A percentile compares a stretch with the other conserved stretches of the same genome.
These are phyloP conservation scores for Apistogramma diplotaenia DNA, from an alignment of 2,113 vertebrate species.

Conservation along the genomic window DNA sequence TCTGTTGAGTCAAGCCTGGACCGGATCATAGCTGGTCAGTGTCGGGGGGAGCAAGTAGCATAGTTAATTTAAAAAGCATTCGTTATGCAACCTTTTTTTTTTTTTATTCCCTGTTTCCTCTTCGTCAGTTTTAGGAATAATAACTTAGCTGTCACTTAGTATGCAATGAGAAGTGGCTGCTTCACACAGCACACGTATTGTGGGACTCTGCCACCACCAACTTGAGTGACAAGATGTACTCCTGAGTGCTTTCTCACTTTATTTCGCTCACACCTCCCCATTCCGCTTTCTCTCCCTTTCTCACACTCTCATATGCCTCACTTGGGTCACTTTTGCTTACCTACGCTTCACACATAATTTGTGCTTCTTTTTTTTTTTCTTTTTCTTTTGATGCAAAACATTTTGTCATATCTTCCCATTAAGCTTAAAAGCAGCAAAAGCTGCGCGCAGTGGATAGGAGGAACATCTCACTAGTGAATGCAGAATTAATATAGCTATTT, in stretches of 20 bases:
- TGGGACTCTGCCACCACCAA: slow-evolving; percentile 39
- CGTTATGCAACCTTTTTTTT: slow-evolving; percentile 6
- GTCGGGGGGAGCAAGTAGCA: background rate
- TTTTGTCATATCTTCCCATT: slow-evolving; percentile 63
- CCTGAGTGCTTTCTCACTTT: slow-evolving; percentile 61
- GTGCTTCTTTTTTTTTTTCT: slow-evolving; percentile 37
- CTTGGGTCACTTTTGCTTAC: slow-evolving; percentile 45
- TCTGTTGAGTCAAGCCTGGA: background rate
- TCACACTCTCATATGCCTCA: slow-evolving; percentile 44
- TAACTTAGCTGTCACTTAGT: slow-evolving; percentile 33
- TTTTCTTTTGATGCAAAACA: slow-evolving; percentile 48
- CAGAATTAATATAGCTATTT: slow-evolving; percentile 19
- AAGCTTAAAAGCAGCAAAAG: slow-evolving; percentile 44
- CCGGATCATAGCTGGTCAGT: background rate
- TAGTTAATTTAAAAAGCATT: slow-evolving; percentile 24
- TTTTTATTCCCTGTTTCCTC: slow-evolving; percentile 6
- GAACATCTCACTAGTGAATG: slow-evolving; percentile 13
- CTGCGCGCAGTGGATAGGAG: slow-evolving; percentile 5
- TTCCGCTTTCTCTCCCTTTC: slow-evolving; percentile 28
- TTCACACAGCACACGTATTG: slow-evolving; percentile 25
- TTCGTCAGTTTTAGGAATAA: slow-evolving; percentile 50
- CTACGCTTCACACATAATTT: slow-evolving; percentile 56
- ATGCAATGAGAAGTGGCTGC: slow-evolving; percentile 50
- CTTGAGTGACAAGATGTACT: slow-evolving; percentile 56
- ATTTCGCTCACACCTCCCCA: slow-evolving; percentile 40